These are phyloP conservation scores for Shinisaurus crocodilurus DNA, from an alignment of 2,113 vertebrate genomes.

Conservation along the genomic window DNA sequence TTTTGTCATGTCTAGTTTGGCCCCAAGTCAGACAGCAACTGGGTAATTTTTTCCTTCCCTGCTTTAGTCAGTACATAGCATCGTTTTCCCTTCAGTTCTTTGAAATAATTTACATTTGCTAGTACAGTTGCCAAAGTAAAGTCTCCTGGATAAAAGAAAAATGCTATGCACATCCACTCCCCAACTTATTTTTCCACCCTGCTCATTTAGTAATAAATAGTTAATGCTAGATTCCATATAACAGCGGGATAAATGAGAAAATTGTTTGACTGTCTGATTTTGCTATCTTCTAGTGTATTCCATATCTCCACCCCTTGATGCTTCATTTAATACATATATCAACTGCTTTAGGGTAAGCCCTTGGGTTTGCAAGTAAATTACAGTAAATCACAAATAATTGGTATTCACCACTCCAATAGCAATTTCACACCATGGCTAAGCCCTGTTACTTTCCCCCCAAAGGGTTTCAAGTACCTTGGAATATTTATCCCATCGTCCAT, in stretches of 20 bases:
- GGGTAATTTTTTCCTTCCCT: background rate
- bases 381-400: conserved; percentile 71
- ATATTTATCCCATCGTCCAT: conserved; percentile 68
- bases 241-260: conserved; percentile 16
- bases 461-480: conserved; percentile 63
- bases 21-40: background rate
- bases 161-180: rapidly evolving
- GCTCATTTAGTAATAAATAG: conserved; percentile 18
- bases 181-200: background rate
- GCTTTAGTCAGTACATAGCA: background rate
- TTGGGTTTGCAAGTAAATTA: conserved; percentile 67
- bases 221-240: background rate
- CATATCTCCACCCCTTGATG: conserved; percentile 43
- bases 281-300: conserved; percentile 39
- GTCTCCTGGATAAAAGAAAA: background rate
- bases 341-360: conserved; percentile 62
- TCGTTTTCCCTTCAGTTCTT: background rate
- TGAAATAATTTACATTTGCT: background rate
- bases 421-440: conserved; percentile 66
- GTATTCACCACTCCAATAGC: conserved; percentile 67
- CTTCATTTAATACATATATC: conserved; percentile 56
- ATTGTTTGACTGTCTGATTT: conserved; percentile 28
- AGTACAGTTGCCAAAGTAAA: background rate
- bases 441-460: conserved; percentile 54
- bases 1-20: background rate